Evolutionary conservation across 1,140 invertebrate genomes (phyloP).

Genomic region (Sitophilus oryzae): DNA sequence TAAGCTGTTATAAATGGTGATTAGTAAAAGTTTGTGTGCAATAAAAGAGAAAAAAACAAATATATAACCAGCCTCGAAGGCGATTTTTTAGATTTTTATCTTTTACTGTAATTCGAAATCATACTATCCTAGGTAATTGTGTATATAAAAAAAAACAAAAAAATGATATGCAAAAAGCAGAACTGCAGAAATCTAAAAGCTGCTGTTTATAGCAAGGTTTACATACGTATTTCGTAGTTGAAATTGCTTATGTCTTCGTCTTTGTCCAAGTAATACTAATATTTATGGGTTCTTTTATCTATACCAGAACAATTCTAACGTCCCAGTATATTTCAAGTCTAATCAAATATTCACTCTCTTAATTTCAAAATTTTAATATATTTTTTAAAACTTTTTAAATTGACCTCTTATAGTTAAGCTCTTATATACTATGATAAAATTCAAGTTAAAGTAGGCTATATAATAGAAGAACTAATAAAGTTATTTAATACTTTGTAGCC

Average conservation of each 20-base stretch:
- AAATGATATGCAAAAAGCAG: conserved; percentile 16
- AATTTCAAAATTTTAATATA: too few species aligned
- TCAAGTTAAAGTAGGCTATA: too few species aligned
- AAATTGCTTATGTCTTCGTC: conserved; percentile 12
- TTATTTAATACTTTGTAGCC: too few species aligned
- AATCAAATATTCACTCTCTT: too few species aligned
- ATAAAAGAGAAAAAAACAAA: too few species aligned
- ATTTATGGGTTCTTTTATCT: too few species aligned
- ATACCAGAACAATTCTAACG: too few species aligned
- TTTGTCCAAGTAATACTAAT: conserved; percentile 8
- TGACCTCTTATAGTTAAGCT: too few species aligned
- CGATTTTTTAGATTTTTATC: conserved; percentile 39
- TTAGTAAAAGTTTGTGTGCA: conserved; percentile 45
- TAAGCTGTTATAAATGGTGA: conserved; percentile 46
- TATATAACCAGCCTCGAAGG: conserved; percentile 24
- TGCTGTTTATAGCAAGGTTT: conserved; percentile 8
- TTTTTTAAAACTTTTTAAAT: too few species aligned
- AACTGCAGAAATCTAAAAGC: conserved; percentile 15
- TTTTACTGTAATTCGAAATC: conserved; percentile 33
- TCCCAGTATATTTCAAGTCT: too few species aligned
- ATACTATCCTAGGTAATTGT: conserved; percentile 40
- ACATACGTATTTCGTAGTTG: conserved; percentile 22
- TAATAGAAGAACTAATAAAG: too few species aligned
- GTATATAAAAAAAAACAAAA: conserved; percentile 27
- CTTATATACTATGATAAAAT: too few species aligned